phyloP scores from a whole-genome alignment of 1,140 invertebrate genomes.

The Cepaea nemoralis region DNA sequence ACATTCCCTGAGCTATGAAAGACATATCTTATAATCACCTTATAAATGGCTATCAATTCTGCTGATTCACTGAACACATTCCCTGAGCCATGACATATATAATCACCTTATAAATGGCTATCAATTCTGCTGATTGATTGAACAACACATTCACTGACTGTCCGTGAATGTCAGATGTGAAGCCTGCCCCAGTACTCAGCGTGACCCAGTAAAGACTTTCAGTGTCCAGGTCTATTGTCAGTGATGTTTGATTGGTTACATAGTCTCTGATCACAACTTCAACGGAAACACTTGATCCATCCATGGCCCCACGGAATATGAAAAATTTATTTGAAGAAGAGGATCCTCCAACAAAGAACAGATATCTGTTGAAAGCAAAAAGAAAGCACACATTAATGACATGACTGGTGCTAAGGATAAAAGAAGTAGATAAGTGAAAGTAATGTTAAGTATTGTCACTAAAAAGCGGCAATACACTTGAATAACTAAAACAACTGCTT shows the following conservation, averaged over 20 bases:
- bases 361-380: slow-evolving; percentile 17
- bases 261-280: slow-evolving; percentile 47
- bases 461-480: no score
- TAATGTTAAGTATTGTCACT: no score
- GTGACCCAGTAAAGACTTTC: slow-evolving; percentile 57
- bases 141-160: not conserved
- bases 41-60: no score
- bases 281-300: slow-evolving; percentile 76
- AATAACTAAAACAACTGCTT: no score
- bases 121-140: not conserved
- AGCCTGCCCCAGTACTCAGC: not conserved
- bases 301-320: slow-evolving; percentile 92
- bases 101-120: no score
- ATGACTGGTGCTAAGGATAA: no score
- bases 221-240: slow-evolving; percentile 58
- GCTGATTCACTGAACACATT: no score
- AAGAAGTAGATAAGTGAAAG: no score
- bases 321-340: slow-evolving; percentile 79
- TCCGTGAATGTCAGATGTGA: not conserved
- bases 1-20: no score
- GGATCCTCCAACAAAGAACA: slow-evolving; percentile 19
- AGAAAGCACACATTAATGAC: no score
- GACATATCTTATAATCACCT: no score
- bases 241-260: slow-evolving; percentile 58
- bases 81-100: no score